Conservation (phyloP, 2,888 invertebrate genomes). For the Caenorhabditis sp. region DNA sequence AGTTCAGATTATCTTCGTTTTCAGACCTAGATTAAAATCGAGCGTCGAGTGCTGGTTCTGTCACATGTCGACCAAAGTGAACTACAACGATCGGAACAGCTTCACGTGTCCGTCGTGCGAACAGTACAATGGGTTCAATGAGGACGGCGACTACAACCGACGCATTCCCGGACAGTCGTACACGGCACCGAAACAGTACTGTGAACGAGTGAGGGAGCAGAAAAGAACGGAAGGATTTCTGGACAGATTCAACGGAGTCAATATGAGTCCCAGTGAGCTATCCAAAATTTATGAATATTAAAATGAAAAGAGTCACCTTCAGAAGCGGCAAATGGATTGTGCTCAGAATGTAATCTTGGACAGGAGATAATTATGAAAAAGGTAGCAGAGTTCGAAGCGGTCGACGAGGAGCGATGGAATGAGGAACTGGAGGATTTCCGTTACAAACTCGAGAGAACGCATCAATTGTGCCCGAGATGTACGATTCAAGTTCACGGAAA, state of each 20-base stretch:
- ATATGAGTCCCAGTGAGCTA: slow-evolving; percentile 49
- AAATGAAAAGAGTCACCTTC: no score
- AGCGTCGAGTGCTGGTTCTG: slow-evolving; percentile 74
- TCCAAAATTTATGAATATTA: no score
- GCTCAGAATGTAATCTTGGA: slow-evolving; percentile 62
- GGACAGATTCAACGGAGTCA: slow-evolving; percentile 23
- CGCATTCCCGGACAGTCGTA: slow-evolving; percentile 52
- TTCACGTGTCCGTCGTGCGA: slow-evolving; percentile 67
- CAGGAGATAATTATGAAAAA: slow-evolving; percentile 62
- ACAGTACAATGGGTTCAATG: slow-evolving; percentile 72
- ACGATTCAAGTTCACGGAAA: slow-evolving; percentile 64
- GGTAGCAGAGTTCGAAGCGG: slow-evolving; percentile 64
- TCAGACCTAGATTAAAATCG: slow-evolving; percentile 34
- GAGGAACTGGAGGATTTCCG: slow-evolving; percentile 66
- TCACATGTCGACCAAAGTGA: slow-evolving; percentile 47
- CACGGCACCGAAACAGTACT: slow-evolving; percentile 25
- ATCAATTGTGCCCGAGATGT: slow-evolving; percentile 67
- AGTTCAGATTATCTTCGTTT: background rate
- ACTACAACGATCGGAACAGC: slow-evolving; percentile 46
- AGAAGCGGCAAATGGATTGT: slow-evolving; percentile 63
- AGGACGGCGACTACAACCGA: slow-evolving; percentile 68
- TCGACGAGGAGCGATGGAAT: slow-evolving; percentile 66
- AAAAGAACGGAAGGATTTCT: slow-evolving; percentile 14
- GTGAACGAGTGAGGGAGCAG: slow-evolving; percentile 8
- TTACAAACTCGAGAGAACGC: slow-evolving; percentile 60